A percentile compares a stretch with the other conserved stretches of the same genome.
phyloP scores from a whole-genome alignment of 92 coral and sea anemone species.

The Epizoanthus stellaris region DNA sequence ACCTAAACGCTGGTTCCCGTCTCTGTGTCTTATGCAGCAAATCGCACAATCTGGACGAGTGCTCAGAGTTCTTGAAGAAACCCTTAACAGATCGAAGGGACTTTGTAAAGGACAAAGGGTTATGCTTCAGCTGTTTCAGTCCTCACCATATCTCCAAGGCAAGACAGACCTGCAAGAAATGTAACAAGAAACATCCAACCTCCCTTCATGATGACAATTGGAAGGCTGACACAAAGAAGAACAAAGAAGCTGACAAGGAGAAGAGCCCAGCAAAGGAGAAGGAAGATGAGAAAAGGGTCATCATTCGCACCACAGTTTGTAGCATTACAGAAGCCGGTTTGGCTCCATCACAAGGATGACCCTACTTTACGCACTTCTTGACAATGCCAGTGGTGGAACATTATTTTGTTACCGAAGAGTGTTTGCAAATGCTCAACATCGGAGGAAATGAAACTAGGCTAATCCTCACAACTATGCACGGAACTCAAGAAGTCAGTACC shows the following conservation, averaged over 20 bases:
- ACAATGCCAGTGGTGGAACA: slow-evolving; percentile 72
- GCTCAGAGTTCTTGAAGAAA: slow-evolving; percentile 64
- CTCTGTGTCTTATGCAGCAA: slow-evolving; percentile 60
- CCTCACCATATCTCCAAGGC: slow-evolving; percentile 62
- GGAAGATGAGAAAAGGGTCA: slow-evolving; percentile 17
- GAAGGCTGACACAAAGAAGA: slow-evolving; percentile 24
- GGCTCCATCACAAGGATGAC: slow-evolving; percentile 57
- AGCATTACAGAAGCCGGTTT: slow-evolving; percentile 69
- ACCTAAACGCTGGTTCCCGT: neutral
- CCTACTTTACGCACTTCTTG: slow-evolving; percentile 71
- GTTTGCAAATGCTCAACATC: slow-evolving; percentile 41
- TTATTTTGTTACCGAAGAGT: slow-evolving; percentile 63
- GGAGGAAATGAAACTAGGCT: slow-evolving; percentile 60
- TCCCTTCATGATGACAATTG: slow-evolving; percentile 67
- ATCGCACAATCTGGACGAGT: slow-evolving; percentile 65
- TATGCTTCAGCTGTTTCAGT: slow-evolving; percentile 61
- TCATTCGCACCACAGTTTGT: slow-evolving; percentile 52
- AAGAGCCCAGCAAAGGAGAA: slow-evolving; percentile 2
- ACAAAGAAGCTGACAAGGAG: slow-evolving; percentile 13
- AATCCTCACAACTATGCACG: slow-evolving; percentile 62
- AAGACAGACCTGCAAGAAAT: slow-evolving; percentile 46
- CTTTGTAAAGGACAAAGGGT: slow-evolving; percentile 58
- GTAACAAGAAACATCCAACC: slow-evolving; percentile 75
- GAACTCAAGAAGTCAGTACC: slow-evolving; percentile 49
- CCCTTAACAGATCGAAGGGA: slow-evolving; percentile 62